Percentiles rank a stretch among this genome's conserved stretches.
phyloP scores from a whole-genome alignment of 92 coral and sea anemone species.

The Heliopora coerulea region DNA sequence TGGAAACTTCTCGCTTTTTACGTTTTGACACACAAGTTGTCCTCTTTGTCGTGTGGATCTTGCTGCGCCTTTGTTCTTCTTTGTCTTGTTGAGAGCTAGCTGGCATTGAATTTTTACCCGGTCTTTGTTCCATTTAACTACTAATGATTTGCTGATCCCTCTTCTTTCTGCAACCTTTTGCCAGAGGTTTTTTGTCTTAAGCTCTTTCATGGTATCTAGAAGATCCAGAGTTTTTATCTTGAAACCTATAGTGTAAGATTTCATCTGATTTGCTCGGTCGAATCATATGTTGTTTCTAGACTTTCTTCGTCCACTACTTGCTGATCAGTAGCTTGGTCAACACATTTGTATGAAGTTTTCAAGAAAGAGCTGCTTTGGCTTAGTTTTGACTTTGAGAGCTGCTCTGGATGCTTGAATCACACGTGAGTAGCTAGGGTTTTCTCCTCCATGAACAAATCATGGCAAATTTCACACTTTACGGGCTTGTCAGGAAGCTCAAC shows the following conservation, averaged over 20 bases:
- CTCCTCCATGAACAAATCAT: constrained; percentile 22
- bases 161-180: constrained; percentile 9
- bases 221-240: constrained; percentile 53
- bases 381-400: too few species aligned
- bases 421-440: constrained; percentile 40
- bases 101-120: constrained; percentile 18
- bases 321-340: too few species aligned
- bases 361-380: too few species aligned
- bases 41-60: constrained; percentile 39
- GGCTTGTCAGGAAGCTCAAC: constrained; percentile 7
- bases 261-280: too few species aligned
- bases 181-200: neutral
- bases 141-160: constrained; percentile 37
- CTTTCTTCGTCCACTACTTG: too few species aligned
- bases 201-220: constrained; percentile 10
- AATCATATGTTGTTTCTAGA: too few species aligned
- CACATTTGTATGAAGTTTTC: too few species aligned
- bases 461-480: constrained; percentile 29
- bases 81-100: constrained; percentile 36
- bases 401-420: constrained; percentile 51
- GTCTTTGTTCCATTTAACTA: constrained; percentile 50
- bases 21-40: constrained; percentile 19
- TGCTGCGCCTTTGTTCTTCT: constrained; percentile 37
- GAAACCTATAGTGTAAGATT: constrained; percentile 57
- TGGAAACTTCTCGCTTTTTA: too few species aligned